These are phyloP conservation scores for Chroicocephalus ridibundus DNA, from an alignment of 2,113 vertebrate species.

Conservation along the genomic window DNA sequence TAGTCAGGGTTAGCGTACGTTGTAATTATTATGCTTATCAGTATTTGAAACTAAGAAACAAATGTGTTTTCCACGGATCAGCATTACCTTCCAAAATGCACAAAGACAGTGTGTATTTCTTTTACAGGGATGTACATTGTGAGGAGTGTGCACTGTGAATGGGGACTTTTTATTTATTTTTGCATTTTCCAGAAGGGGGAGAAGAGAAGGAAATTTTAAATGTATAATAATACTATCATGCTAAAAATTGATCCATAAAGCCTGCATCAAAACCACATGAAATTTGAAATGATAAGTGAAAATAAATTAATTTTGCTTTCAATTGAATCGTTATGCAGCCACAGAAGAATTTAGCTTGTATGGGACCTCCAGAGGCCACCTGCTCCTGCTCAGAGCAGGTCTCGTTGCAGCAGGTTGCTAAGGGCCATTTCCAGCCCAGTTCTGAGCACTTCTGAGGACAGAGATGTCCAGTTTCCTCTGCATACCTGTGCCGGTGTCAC, in stretches of 20 bases:
- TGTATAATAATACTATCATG: neutral
- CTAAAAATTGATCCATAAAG: neutral
- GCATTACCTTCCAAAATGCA: neutral
- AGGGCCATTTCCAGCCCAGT: neutral
- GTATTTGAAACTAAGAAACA: neutral
- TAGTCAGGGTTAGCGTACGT: neutral
- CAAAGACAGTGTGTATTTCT: neutral
- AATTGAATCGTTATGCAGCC: neutral
- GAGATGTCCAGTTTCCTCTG: neutral
- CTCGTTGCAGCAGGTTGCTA: neutral
- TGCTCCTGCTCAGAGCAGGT: neutral
- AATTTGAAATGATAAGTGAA: neutral
- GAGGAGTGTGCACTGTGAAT: neutral
- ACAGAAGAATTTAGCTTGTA: neutral
- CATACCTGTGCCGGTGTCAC: neutral
- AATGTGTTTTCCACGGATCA: neutral
- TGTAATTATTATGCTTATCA: neutral
- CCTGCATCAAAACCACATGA: accelerated
- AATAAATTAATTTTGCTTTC: neutral
- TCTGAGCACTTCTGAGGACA: neutral
- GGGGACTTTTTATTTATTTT: neutral
- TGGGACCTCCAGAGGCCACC: neutral
- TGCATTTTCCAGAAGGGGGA: neutral
- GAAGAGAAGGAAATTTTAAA: neutral
- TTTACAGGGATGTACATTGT: neutral